A percentile compares a stretch with the other conserved stretches of the same genome.
Conservation (phyloP, 1,140 invertebrate species). For the Chironomus striatipennis region DNA sequence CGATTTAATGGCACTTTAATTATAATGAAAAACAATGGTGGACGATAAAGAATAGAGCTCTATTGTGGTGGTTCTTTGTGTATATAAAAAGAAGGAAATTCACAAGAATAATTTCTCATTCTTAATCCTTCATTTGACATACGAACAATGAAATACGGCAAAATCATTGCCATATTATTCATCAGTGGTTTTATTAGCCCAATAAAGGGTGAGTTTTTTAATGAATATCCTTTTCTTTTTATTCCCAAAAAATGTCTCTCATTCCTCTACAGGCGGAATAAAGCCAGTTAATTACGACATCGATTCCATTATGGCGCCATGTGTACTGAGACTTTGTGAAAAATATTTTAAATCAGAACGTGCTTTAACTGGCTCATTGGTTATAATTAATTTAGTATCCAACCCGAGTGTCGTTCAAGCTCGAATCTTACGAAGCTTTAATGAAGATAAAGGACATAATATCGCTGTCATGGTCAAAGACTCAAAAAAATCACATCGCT, state of each 20-base stretch:
- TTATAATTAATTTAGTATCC: constrained; percentile 21
- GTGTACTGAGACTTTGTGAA: constrained; percentile 15
- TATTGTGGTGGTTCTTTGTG: not conserved
- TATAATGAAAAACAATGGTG: not conserved
- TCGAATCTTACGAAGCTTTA: not conserved
- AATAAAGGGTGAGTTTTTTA: not conserved
- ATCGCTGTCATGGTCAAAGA: constrained; percentile 23
- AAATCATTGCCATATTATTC: not conserved
- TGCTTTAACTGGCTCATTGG: constrained; percentile 24
- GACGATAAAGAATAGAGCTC: not conserved
- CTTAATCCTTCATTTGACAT: not conserved
- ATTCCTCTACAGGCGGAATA: constrained; percentile 3
- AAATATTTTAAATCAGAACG: constrained; percentile 25
- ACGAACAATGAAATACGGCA: not conserved
- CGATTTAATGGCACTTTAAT: constrained; percentile 13
- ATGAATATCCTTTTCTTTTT: too few species aligned
- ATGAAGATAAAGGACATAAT: constrained; percentile 16
- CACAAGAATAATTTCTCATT: constrained; percentile 3
- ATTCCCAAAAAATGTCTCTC: too few species aligned
- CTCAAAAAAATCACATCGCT: constrained; percentile 15
- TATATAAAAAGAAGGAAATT: not conserved
- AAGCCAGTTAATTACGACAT: constrained; percentile 11
- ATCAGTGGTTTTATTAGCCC: not conserved
- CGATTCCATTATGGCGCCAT: not conserved
- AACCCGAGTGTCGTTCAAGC: constrained; percentile 19